phyloP scores from a whole-genome alignment of 23 tunicate species.

The Halocynthia aurantium region DNA sequence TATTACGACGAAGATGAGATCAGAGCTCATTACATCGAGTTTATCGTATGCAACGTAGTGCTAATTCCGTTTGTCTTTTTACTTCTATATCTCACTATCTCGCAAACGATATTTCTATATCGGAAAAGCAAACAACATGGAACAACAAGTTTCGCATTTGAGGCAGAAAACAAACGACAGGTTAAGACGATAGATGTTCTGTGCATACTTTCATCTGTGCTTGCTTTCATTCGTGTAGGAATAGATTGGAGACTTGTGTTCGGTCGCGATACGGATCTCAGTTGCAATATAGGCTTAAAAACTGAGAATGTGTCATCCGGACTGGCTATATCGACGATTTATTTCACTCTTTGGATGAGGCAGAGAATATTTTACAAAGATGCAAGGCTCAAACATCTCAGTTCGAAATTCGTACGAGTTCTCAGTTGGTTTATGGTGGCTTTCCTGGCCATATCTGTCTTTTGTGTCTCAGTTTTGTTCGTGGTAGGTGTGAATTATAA shows the following conservation, averaged over 20 bases:
- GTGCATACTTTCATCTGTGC: too few species aligned
- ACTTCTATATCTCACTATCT: too few species aligned
- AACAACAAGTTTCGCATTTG: too few species aligned
- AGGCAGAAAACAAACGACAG: too few species aligned
- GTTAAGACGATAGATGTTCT: too few species aligned
- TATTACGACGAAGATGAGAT: too few species aligned
- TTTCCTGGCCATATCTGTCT: conserved; percentile 16
- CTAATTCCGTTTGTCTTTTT: too few species aligned
- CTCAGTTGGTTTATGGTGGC: conserved; percentile 39
- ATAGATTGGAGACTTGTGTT: conserved; percentile 9
- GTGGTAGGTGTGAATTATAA: conserved; percentile 7
- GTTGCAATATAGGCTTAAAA: conserved; percentile 6
- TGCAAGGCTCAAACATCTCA: conserved; percentile 26
- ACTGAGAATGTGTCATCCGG: background rate
- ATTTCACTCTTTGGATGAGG: conserved; percentile 68
- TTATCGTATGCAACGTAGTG: too few species aligned
- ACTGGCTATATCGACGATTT: background rate
- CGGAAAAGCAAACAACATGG: too few species aligned
- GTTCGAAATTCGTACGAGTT: conserved; percentile 25
- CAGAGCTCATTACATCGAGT: too few species aligned
- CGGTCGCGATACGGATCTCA: conserved; percentile 13
- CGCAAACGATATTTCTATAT: too few species aligned
- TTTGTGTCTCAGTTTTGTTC: background rate
- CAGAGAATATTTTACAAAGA: conserved; percentile 58
- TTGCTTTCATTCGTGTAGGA: background rate